A percentile compares a stretch with the other conserved stretches of the same genome.
Evolutionary conservation across 2,797 vertebrate species (phyloP).

Genomic region (Cyprinella venusta): DNA sequence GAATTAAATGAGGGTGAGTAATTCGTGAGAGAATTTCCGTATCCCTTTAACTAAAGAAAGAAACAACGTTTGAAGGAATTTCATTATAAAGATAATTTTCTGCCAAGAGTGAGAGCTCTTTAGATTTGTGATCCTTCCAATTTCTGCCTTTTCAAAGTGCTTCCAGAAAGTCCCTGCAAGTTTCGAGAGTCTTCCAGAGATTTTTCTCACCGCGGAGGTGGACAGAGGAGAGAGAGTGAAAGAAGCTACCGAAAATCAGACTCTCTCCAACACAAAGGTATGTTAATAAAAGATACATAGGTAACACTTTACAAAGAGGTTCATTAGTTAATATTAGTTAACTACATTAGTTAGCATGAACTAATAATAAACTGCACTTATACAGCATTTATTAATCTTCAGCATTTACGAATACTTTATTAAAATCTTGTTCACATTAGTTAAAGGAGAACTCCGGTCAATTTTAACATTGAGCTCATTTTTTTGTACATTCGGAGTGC

Average conservation of each 20-base stretch:
- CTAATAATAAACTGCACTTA: no score
- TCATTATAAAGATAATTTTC: not conserved
- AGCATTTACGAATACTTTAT: no score
- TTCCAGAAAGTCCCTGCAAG: slow-evolving; percentile 80
- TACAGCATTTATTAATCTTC: no score
- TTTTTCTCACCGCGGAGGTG: slow-evolving; percentile 81
- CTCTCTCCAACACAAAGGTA: slow-evolving; percentile 78
- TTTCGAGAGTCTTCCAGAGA: slow-evolving; percentile 87
- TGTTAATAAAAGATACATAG: not conserved
- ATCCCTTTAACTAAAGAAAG: not conserved
- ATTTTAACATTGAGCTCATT: no score
- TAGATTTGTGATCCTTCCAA: not conserved
- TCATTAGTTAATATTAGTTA: no score
- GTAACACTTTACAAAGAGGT: no score
- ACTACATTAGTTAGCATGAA: no score
- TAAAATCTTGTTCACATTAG: no score
- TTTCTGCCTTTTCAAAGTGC: slow-evolving; percentile 64
- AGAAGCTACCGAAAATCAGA: slow-evolving; percentile 82
- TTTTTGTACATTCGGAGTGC: no score
- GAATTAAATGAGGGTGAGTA: not conserved
- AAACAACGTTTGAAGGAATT: not conserved
- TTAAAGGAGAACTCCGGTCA: no score
- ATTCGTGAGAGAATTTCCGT: not conserved
- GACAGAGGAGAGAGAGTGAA: slow-evolving; percentile 83
- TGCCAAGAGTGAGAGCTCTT: not conserved